Evolutionary conservation across 2,888 invertebrate species (phyloP).

Genomic region (Apotomis betuletana): DNA sequence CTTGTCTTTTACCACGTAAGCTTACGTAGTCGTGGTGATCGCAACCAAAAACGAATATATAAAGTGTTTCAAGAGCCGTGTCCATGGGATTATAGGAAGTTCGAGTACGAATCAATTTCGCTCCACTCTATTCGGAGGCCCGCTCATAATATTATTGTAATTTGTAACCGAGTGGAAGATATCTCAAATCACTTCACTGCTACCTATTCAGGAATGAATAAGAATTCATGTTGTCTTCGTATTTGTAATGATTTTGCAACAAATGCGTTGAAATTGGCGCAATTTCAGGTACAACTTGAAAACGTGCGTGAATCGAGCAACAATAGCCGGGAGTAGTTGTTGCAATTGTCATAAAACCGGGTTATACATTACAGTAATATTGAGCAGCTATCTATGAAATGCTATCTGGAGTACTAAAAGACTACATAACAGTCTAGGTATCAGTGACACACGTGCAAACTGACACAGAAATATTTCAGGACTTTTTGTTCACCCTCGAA

Average conservation of each 20-base stretch:
- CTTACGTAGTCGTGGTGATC: too few relatives aligned
- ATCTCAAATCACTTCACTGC: not conserved
- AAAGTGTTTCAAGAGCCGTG: not conserved
- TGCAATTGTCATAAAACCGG: not conserved
- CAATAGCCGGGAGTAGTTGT: too few relatives aligned
- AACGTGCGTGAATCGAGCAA: too few relatives aligned
- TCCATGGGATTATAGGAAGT: not conserved
- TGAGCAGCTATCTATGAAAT: constrained; percentile 23
- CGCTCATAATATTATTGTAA: constrained; percentile 18
- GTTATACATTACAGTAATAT: constrained; percentile 25
- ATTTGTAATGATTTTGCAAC: too few relatives aligned
- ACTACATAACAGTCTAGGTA: constrained; percentile 36
- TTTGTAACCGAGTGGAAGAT: not conserved
- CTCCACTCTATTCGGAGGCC: constrained; percentile 18
- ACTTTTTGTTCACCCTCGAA: too few relatives aligned
- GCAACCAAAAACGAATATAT: not conserved
- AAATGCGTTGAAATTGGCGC: too few relatives aligned
- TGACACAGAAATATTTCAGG: not conserved
- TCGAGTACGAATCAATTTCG: constrained; percentile 10
- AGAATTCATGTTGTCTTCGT: too few relatives aligned
- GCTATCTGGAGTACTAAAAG: constrained; percentile 34
- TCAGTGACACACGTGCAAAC: constrained; percentile 10
- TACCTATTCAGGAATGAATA: too few relatives aligned
- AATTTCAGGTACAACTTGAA: too few relatives aligned
- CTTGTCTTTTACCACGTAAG: too few relatives aligned